Base-by-base conservation (phyloP, 2,888 invertebrate genomes). In the Alentia gelatinosa region DNA sequence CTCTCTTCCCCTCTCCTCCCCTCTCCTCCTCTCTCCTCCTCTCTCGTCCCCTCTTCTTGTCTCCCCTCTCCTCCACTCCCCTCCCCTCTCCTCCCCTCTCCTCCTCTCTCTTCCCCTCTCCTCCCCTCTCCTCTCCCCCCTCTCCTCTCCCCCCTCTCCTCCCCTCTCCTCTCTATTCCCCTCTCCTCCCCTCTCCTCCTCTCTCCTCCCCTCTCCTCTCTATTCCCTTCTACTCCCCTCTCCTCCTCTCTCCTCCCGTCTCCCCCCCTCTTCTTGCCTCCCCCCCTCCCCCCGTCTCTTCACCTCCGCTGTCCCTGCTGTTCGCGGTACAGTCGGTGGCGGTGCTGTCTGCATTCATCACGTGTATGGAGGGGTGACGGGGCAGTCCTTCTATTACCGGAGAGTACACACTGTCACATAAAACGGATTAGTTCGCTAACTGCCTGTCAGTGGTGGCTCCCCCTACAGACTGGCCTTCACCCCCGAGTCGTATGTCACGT, bases 171-270 rank as follows among this genome's bases (percentile, higher is more conserved):
- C 68, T 47, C 30, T 33, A 63, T 23, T 23, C 68, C 89, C 7
- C 63, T 9, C 35, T 23, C 5, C 5, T 23, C 30, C 91, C n/a
- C 89, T 37, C 93, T 90, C 97, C 97, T 91, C 97, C 97, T 19
- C 39, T 23, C 37, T 12, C 89, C 5, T 47, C 75, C n/a, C 4
- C 50, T 33, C 1, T 30, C 26, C 56, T 37, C 47, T 15, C 39
- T 39, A n/a, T 42, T 47, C 40, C 39, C 12, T 50, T 12, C 39
- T 33, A 4, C 33, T 56, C 23, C 26, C 33, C 75, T 47, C 30
- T n/a, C 19, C 26, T 37, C n/a, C n/a, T n/a, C n/a, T n/a, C 79
- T 35, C 5, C 79, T 33, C 79, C n/a, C 39, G 12, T 30, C 30
- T 23, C 74, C n/a, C 74, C 12, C 7, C 33, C 35, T 37, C 79